These are phyloP conservation scores for Drosophila histrio DNA, from an alignment of 2,888 invertebrate species.

Conservation along the genomic window DNA sequence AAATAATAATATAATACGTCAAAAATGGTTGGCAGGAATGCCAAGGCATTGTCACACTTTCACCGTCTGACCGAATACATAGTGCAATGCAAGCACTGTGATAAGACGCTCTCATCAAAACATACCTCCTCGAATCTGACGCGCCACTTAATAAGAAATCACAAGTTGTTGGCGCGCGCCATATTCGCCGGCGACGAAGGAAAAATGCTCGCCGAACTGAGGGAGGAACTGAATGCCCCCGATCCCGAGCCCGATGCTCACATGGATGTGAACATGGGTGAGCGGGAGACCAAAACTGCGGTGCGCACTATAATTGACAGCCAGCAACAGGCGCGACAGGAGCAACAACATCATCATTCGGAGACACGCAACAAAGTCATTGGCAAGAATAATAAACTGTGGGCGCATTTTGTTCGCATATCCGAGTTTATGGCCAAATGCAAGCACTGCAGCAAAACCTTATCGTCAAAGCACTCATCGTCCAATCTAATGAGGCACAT, in stretches of 20 bases:
- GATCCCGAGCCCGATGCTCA: constrained; percentile 51
- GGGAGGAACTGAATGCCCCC: constrained; percentile 63
- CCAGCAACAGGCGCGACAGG: constrained; percentile 46
- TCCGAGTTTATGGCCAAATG: constrained; percentile 71
- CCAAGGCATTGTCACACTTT: constrained; percentile 71
- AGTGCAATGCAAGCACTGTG: constrained; percentile 72
- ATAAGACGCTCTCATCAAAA: constrained; percentile 71
- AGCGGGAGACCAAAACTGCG: constrained; percentile 63
- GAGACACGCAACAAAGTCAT: constrained; percentile 65
- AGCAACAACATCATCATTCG: constrained; percentile 30
- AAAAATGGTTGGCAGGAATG: constrained; percentile 69
- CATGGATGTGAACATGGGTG: constrained; percentile 48
- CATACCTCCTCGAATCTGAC: constrained; percentile 73
- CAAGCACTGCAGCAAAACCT: constrained; percentile 67
- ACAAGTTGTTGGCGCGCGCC: constrained; percentile 59
- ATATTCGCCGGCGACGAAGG: constrained; percentile 70
- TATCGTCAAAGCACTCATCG: constrained; percentile 71
- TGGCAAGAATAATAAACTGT: constrained; percentile 66
- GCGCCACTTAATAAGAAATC: constrained; percentile 68
- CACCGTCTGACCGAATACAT: constrained; percentile 69
- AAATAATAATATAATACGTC: constrained; percentile 8
- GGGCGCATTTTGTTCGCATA: constrained; percentile 69
- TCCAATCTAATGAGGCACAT: constrained; percentile 73
- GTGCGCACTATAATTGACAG: constrained; percentile 63
- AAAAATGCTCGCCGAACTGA: constrained; percentile 64